Percentiles rank a stretch among this genome's conserved stretches.
Conservation (phyloP, 2,888 invertebrate species). For the Sinohyriopsis cumingii region DNA sequence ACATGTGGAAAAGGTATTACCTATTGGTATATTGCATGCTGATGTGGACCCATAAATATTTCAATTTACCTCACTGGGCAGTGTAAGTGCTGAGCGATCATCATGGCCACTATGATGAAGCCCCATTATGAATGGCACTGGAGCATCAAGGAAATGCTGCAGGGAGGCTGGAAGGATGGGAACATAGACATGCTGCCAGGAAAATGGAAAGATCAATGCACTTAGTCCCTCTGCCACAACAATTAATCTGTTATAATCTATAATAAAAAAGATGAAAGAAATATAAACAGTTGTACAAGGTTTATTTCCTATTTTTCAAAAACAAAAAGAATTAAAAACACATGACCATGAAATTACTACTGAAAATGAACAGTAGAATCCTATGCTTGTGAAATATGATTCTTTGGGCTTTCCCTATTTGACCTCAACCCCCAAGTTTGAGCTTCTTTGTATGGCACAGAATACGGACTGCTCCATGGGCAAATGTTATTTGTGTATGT, state of each 20-base stretch:
- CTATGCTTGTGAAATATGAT: background rate
- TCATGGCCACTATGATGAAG: constrained; percentile 73
- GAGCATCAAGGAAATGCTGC: constrained; percentile 95
- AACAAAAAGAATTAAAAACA: background rate
- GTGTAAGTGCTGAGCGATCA: constrained; percentile 51
- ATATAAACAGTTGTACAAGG: too few species aligned
- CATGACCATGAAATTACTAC: background rate
- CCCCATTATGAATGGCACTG: constrained; percentile 99
- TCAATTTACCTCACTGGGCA: constrained; percentile 63
- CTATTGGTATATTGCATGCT: background rate
- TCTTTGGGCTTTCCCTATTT: too few species aligned
- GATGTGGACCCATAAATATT: background rate
- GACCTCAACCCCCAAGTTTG: background rate
- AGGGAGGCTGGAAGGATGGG: constrained; percentile 91
- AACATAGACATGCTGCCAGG: constrained; percentile 99
- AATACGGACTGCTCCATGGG: too few species aligned
- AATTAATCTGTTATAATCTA: constrained; percentile 96
- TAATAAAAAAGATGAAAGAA: constrained; percentile 45
- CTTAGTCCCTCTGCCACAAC: constrained; percentile 95
- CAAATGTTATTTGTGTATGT: too few species aligned
- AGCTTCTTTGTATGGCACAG: too few species aligned
- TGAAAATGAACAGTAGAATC: background rate
- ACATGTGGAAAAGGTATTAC: too few species aligned
- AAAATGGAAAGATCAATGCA: constrained; percentile 91
- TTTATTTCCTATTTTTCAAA: background rate